These are phyloP conservation scores for Takifugu ocellatus DNA, from an alignment of 2,797 vertebrate species.

Conservation along the genomic window DNA sequence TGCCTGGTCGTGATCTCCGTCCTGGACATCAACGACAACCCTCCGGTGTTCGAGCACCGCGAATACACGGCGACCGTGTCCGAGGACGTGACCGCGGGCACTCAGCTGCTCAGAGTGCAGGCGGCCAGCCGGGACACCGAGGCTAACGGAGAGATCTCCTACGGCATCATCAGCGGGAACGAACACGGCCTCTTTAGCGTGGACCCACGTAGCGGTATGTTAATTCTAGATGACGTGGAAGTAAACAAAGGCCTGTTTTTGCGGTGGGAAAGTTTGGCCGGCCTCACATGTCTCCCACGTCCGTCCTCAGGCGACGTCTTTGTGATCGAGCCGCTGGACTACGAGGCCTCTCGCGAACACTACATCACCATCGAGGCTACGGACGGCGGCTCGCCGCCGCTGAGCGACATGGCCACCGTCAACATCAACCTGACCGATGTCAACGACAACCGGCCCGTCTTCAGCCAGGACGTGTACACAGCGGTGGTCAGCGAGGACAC, in stretches of 20 bases:
- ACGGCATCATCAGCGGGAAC: constrained; percentile 90
- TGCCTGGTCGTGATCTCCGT: constrained; percentile 84
- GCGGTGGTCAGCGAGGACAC: constrained; percentile 91
- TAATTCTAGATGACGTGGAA: too few relatives aligned
- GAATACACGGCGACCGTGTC: constrained; percentile 86
- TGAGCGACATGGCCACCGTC: constrained; percentile 92
- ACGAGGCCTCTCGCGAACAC: constrained; percentile 88
- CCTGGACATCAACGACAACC: constrained; percentile 97
- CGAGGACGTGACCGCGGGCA: constrained; percentile 83
- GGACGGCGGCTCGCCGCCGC: constrained; percentile 87
- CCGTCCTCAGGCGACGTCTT: constrained; percentile 84
- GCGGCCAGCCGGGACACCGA: constrained; percentile 91
- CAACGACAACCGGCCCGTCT: constrained; percentile 90
- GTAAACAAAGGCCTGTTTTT: neutral
- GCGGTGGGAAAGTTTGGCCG: neutral
- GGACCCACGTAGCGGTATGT: constrained; percentile 83
- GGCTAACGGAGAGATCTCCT: constrained; percentile 87
- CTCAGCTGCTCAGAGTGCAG: constrained; percentile 86
- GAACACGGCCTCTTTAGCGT: constrained; percentile 93
- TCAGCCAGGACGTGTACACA: constrained; percentile 88
- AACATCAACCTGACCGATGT: constrained; percentile 94
- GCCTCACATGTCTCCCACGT: neutral
- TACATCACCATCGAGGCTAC: constrained; percentile 94
- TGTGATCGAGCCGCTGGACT: constrained; percentile 88
- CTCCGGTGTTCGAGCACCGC: constrained; percentile 91